These are phyloP conservation scores for Parthenolecanium corni DNA, from an alignment of 2,888 invertebrate species.

Conservation along the genomic window DNA sequence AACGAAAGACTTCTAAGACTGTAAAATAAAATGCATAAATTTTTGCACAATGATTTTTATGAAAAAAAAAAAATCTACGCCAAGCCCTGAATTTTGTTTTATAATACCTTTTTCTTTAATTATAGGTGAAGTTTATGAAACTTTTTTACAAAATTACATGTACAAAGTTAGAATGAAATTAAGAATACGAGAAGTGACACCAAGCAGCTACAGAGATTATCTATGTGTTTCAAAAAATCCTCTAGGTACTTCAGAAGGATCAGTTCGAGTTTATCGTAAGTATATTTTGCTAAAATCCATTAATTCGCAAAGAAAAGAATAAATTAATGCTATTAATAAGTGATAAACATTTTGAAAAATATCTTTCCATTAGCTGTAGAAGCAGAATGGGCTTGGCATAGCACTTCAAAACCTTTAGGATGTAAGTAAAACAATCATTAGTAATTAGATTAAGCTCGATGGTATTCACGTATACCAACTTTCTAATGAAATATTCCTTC, in stretches of 20 bases:
- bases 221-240: conserved; percentile 74
- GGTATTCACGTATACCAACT: no score
- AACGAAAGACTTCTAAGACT: neutral
- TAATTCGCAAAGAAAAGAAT: neutral
- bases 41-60: no score
- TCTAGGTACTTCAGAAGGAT: conserved; percentile 69
- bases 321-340: neutral
- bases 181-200: conserved; percentile 54
- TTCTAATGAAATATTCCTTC: no score
- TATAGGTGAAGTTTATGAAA: conserved; percentile 48
- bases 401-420: neutral
- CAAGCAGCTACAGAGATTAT: conserved; percentile 61
- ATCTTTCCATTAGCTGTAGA: neutral
- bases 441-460: no score
- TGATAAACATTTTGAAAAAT: neutral
- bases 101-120: no score
- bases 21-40: no score
- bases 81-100: no score
- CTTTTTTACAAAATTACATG: conserved; percentile 57
- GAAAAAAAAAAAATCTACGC: no score
- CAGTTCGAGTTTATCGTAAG: conserved; percentile 72
- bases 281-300: neutral
- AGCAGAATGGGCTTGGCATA: conserved; percentile 7
- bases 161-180: conserved; percentile 66
- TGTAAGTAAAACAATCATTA: no score